Base-by-base conservation (phyloP, 2,113 vertebrate genomes). In the Thryonomys swinderianus region DNA sequence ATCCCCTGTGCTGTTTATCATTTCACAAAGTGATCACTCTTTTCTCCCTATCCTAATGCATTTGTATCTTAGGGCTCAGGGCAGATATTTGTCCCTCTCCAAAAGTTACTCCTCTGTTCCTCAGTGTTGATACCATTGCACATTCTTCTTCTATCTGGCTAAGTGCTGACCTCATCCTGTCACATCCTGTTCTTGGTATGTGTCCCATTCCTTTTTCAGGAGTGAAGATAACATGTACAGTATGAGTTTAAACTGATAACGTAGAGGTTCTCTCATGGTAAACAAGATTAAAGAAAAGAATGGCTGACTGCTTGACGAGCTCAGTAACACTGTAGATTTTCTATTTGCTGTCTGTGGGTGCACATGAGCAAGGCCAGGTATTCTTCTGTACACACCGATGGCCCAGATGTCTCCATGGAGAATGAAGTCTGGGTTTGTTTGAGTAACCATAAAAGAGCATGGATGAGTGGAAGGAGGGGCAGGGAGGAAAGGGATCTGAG, bases 341-440 rank as follows among this genome's bases (percentile, higher is more conserved):
- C 66, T 40, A 0, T 91, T 34, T 69, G 78, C 7, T 85, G 1
- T 78, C 25, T 93, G 40, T 69, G 62, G n/a, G 40, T 73, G 88
- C 42, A 40, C 20, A 21, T 7, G 42, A 78, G 16, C 45, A 20
- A 78, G 81, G 13, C n/a, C 81, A 80, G 61, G 42, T 62, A 23
- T 14, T 32, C 13, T 69, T 67, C n/a, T 40, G 2, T 37, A 9
- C 53, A 53, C 30, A 59, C 76, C 34, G 71, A 66, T 13, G n/a
- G 34, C 30, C 37, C 81, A 2, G 3, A 4, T 37, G 34, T 79
- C 37, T 64, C 69, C 13, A 23, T 13, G 42, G 76, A 78, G 61
- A 85, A 32, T 16, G 30, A 53, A 71, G 85, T 71, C 82, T 80
- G 89, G 53, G 16, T 71, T 90, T 80, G 61, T 95, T 71, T 71